Percentiles rank a stretch among this genome's conserved stretches.
These are phyloP conservation scores for Anomalospiza imberbis DNA, from an alignment of 2,797 vertebrate genomes.

Conservation along the genomic window DNA sequence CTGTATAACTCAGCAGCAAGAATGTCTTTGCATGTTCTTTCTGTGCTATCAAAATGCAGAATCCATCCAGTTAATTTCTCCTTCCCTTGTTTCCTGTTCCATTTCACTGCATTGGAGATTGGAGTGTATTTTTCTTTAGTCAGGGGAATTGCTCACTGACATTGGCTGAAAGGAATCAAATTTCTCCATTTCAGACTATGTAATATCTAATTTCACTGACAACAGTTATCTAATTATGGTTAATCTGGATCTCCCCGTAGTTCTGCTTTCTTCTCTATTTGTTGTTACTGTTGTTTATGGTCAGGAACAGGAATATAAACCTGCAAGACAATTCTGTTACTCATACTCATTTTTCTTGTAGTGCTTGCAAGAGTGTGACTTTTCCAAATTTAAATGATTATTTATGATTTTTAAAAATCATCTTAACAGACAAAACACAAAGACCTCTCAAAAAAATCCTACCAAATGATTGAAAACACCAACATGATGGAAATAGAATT, in stretches of 20 bases:
- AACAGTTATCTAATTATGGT: constrained; percentile 19
- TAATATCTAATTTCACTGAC: constrained; percentile 19
- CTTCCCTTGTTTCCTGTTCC: background rate
- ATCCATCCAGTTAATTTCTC: background rate
- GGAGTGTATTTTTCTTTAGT: background rate
- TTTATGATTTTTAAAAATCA: background rate
- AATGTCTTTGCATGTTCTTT: background rate
- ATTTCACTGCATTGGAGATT: background rate
- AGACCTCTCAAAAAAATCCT: background rate
- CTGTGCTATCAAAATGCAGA: background rate
- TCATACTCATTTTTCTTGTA: background rate
- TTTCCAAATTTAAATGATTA: background rate
- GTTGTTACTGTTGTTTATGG: background rate
- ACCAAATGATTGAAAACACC: background rate
- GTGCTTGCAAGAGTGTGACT: background rate
- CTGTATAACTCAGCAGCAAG: background rate
- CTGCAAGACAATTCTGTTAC: background rate
- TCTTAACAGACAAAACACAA: background rate
- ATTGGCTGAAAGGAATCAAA: background rate
- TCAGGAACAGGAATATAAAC: background rate
- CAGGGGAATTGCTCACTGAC: background rate
- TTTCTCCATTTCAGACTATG: constrained; percentile 6
- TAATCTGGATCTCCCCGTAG: background rate
- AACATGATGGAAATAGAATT: background rate
- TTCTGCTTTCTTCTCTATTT: constrained; percentile 17